Evolutionary conservation across 1,140 invertebrate genomes (phyloP).

Genomic region (Macrostomum lignano): DNA sequence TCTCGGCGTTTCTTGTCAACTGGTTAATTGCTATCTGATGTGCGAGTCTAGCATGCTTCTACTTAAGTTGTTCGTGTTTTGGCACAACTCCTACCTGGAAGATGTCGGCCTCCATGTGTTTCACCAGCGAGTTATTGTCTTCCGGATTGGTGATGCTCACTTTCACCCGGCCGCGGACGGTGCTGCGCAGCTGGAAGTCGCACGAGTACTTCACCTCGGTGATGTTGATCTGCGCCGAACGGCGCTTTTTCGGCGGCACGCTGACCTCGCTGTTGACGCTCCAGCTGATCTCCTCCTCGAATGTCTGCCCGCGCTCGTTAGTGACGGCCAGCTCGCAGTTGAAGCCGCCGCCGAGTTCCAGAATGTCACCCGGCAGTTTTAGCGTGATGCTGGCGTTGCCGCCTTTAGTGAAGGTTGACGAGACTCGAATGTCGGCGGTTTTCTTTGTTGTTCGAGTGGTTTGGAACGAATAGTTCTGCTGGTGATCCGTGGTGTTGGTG

Average conservation of each 20-base stretch:
- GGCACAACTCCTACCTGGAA: no score
- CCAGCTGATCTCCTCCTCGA: conserved; percentile 28
- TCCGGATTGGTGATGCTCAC: conserved; percentile 20
- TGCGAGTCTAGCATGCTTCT: no score
- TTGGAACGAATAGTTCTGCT: conserved; percentile 30
- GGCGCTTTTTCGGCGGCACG: conserved; percentile 20
- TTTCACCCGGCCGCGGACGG: conserved; percentile 19
- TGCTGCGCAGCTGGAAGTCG: conserved; percentile 22
- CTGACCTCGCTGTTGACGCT: conserved; percentile 27
- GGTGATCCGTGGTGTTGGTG: conserved; percentile 25
- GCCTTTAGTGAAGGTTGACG: conserved; percentile 25
- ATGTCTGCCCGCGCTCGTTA: conserved; percentile 21
- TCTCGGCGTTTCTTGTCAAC: no score
- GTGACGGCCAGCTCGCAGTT: conserved; percentile 29
- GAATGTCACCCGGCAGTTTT: conserved; percentile 29
- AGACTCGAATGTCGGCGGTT: conserved; percentile 19
- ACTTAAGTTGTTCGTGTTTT: no score
- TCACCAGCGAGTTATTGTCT: conserved; percentile 26
- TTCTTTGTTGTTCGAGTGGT: conserved; percentile 28
- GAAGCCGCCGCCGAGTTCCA: conserved; percentile 29
- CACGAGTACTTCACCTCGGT: conserved; percentile 26
- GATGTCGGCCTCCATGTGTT: no score
- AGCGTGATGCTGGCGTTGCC: conserved; percentile 27
- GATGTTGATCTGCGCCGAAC: conserved; percentile 26
- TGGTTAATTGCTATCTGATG: no score